Conservation (phyloP, 2,888 invertebrate genomes). For the Tridacna gigas region DNA sequence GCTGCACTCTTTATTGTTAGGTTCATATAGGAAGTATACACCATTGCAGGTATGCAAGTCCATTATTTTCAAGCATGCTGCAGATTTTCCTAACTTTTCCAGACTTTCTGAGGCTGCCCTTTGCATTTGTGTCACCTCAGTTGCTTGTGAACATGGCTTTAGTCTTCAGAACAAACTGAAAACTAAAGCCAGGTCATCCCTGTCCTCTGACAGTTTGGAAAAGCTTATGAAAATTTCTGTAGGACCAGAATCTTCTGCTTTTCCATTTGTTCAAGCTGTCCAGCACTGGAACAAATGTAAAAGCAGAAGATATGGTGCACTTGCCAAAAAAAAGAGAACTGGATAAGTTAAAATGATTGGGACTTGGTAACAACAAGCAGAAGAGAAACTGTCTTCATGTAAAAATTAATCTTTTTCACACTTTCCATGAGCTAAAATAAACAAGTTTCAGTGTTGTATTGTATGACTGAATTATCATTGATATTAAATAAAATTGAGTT, state of each 20-base stretch:
- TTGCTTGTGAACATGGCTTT: slow-evolving; percentile 19
- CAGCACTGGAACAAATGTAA: too few species aligned
- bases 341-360: too few species aligned
- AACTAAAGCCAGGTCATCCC: slow-evolving; percentile 6
- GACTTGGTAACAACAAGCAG: too few species aligned
- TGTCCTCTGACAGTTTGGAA: slow-evolving; percentile 2
- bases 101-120: slow-evolving; percentile 1
- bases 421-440: too few species aligned
- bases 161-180: slow-evolving; percentile 10
- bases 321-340: too few species aligned
- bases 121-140: slow-evolving; percentile 13
- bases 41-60: slow-evolving; percentile 6
- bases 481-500: too few species aligned
- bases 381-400: too few species aligned
- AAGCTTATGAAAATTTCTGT: slow-evolving; percentile 11
- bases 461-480: too few species aligned
- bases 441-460: too few species aligned
- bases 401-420: too few species aligned
- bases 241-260: slow-evolving; percentile 8
- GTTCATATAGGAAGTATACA: slow-evolving; percentile 14
- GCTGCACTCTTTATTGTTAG: background rate
- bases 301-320: too few species aligned
- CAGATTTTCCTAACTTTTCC: slow-evolving; percentile 9
- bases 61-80: slow-evolving; percentile 1
- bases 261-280: slow-evolving; percentile 15